phyloP scores from a whole-genome alignment of 2,797 vertebrate genomes.

The Miichthys miiuy region DNA sequence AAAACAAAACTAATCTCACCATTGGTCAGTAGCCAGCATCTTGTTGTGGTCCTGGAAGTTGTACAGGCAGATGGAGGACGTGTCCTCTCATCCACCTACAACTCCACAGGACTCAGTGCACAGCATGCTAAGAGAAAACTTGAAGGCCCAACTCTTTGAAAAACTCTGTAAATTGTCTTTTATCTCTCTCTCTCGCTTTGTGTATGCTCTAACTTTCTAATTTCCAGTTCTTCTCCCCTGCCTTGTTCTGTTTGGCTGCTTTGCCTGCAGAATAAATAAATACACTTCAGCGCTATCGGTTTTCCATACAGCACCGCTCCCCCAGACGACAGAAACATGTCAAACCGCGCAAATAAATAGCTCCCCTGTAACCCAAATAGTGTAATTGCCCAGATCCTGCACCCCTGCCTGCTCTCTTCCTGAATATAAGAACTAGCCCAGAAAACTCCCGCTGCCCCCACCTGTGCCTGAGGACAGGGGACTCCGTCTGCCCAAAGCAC shows the following conservation, averaged over 20 bases:
- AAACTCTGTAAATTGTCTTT: slow-evolving; percentile 27
- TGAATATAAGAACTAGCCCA: slow-evolving; percentile 62
- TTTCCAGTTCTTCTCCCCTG: slow-evolving; percentile 42
- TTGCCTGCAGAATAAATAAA: slow-evolving; percentile 78
- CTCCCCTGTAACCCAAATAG: slow-evolving; percentile 81
- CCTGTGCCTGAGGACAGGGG: slow-evolving; percentile 32
- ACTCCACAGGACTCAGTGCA: slow-evolving; percentile 50
- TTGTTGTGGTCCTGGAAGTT: slow-evolving; percentile 38
- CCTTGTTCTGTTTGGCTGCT: slow-evolving; percentile 67
- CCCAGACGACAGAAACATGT: slow-evolving; percentile 75
- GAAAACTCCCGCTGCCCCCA: slow-evolving; percentile 44
- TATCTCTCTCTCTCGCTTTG: slow-evolving; percentile 8
- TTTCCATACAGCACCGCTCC: slow-evolving; percentile 63
- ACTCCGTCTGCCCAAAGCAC: slow-evolving; percentile 34
- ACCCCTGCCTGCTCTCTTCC: slow-evolving; percentile 65
- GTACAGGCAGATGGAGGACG: slow-evolving; percentile 68
- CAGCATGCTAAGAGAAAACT: slow-evolving; percentile 47
- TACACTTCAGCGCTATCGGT: slow-evolving; percentile 70
- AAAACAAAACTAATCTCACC: slow-evolving; percentile 10
- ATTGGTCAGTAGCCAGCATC: slow-evolving; percentile 51
- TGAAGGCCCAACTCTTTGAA: slow-evolving; percentile 39
- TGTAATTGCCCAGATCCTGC: slow-evolving; percentile 80
- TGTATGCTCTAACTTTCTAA: slow-evolving; percentile 37
- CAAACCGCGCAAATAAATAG: slow-evolving; percentile 80
- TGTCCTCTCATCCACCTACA: slow-evolving; percentile 61